Conservation (phyloP, 92 coral and sea anemone species). For the Blastomussa wellsi region DNA sequence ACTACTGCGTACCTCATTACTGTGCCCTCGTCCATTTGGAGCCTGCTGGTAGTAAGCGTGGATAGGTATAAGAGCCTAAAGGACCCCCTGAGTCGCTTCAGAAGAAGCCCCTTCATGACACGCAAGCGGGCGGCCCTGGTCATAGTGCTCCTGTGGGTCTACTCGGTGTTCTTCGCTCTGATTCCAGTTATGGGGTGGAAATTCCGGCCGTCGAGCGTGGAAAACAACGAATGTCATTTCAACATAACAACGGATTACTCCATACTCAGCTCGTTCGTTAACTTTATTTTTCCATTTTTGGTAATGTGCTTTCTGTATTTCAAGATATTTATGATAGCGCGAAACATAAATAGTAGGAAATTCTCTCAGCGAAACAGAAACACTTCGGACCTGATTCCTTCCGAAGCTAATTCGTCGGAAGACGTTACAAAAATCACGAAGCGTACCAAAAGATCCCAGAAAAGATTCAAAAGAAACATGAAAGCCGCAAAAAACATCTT, state of each 20-base stretch:
- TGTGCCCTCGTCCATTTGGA: slow-evolving; percentile 92
- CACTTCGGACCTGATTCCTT: not conserved
- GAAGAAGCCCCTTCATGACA: slow-evolving; percentile 78
- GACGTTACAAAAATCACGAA: not conserved
- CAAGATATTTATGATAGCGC: slow-evolving; percentile 71
- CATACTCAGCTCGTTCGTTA: slow-evolving; percentile 79
- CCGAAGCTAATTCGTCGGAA: not conserved
- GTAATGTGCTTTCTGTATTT: slow-evolving; percentile 77
- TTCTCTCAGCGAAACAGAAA: not conserved
- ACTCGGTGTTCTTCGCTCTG: slow-evolving; percentile 78
- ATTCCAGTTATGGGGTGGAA: slow-evolving; percentile 94
- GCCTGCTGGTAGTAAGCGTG: slow-evolving; percentile 83
- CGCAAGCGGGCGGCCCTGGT: slow-evolving; percentile 74
- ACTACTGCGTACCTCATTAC: slow-evolving; percentile 86
- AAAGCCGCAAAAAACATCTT: slow-evolving; percentile 78
- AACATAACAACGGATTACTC: slow-evolving; percentile 76
- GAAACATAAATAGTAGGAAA: slow-evolving; percentile 33
- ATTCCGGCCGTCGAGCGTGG: slow-evolving; percentile 39
- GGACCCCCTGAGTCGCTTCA: slow-evolving; percentile 80
- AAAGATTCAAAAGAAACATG: slow-evolving; percentile 63
- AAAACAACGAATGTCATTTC: slow-evolving; percentile 51
- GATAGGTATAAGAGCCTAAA: slow-evolving; percentile 93
- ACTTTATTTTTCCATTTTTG: slow-evolving; percentile 81
- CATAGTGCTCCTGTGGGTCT: slow-evolving; percentile 77
- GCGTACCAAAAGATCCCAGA: slow-evolving; percentile 42